Percentiles rank a stretch among this genome's conserved stretches.
Evolutionary conservation across 1,140 invertebrate species (phyloP).

Genomic region (Chrysopa pallens): DNA sequence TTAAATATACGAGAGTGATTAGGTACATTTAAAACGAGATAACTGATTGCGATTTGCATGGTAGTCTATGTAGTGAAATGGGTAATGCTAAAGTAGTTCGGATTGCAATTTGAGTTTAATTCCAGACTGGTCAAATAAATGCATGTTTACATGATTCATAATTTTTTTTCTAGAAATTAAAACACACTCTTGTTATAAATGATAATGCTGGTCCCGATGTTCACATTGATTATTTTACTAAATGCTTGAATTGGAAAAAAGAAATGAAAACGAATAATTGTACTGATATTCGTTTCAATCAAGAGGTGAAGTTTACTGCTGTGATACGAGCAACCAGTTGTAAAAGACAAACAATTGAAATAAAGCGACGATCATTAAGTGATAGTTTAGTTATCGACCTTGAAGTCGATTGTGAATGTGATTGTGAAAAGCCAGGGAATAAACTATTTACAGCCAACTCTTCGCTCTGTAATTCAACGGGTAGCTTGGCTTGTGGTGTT

Average conservation of each 20-base stretch:
- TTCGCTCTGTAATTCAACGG: conserved; percentile 38
- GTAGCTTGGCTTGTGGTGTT: conserved; percentile 69
- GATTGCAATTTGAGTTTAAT: too few relatives aligned
- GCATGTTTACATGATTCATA: too few relatives aligned
- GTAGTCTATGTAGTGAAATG: too few relatives aligned
- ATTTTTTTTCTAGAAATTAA: conserved; percentile 53
- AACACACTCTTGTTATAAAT: conserved; percentile 79
- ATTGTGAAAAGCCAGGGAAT: conserved; percentile 53
- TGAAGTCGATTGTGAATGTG: conserved; percentile 79
- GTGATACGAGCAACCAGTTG: conserved; percentile 52
- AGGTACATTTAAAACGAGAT: too few relatives aligned
- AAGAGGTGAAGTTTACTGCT: conserved; percentile 53
- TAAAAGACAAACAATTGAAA: conserved; percentile 66
- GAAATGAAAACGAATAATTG: conserved; percentile 57
- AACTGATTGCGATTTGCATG: too few relatives aligned
- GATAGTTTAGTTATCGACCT: conserved; percentile 71
- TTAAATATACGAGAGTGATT: too few relatives aligned
- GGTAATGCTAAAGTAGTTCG: too few relatives aligned
- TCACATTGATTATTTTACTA: conserved; percentile 72
- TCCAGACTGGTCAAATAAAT: too few relatives aligned
- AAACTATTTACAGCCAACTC: conserved; percentile 31
- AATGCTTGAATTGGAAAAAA: conserved; percentile 44
- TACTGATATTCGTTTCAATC: conserved; percentile 65
- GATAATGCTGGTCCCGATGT: conserved; percentile 69
- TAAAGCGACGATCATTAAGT: conserved; percentile 84